These are phyloP conservation scores for Tribolium freemani DNA, from an alignment of 2,888 invertebrate genomes.

Conservation along the genomic window DNA sequence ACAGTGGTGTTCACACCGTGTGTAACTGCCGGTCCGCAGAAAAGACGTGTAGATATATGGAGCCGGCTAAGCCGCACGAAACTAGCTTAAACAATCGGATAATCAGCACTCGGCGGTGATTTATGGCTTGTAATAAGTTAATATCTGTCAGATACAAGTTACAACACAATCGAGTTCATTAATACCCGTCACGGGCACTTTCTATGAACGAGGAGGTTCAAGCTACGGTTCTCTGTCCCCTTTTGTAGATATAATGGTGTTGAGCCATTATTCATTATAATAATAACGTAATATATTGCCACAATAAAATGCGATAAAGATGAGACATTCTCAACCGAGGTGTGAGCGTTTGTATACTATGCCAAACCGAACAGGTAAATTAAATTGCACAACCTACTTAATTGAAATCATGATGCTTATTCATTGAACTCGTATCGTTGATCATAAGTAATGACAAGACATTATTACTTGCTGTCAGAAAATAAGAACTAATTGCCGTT, in stretches of 20 bases:
- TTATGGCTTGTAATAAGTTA: slow-evolving; percentile 64
- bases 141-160: slow-evolving; percentile 64
- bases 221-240: slow-evolving; percentile 42
- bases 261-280: slow-evolving; percentile 44
- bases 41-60: slow-evolving; percentile 28
- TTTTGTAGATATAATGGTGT: slow-evolving; percentile 44
- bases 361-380: background rate
- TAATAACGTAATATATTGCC: slow-evolving; percentile 38
- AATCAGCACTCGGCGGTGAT: slow-evolving; percentile 62
- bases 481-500: background rate
- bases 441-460: background rate
- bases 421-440: background rate
- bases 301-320: background rate
- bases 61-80: slow-evolving; percentile 40
- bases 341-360: background rate
- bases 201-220: slow-evolving; percentile 45
- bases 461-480: background rate
- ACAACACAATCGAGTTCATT: slow-evolving; percentile 63
- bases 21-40: slow-evolving; percentile 26
- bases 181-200: slow-evolving; percentile 59
- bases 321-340: background rate
- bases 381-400: background rate
- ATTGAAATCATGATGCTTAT: background rate
- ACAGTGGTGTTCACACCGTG: slow-evolving; percentile 14
- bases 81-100: slow-evolving; percentile 59